These are phyloP conservation scores for Sylvicola fuscatus DNA, from an alignment of 2,888 invertebrate species.

Conservation along the genomic window DNA sequence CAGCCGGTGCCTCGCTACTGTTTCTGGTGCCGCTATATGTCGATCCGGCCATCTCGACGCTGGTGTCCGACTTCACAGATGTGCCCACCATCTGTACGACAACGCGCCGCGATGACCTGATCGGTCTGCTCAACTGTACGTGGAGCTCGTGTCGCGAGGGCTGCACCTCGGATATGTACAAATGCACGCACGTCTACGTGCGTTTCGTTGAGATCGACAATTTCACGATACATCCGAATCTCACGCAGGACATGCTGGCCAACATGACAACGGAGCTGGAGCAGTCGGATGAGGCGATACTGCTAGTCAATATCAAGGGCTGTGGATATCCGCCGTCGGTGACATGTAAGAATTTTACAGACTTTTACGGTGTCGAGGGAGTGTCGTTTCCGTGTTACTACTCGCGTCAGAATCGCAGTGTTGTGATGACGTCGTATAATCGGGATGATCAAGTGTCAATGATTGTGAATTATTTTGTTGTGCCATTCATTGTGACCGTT, in stretches of 20 bases:
- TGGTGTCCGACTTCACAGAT: constrained; percentile 70
- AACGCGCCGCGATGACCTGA: constrained; percentile 60
- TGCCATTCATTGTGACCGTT: constrained; percentile 65
- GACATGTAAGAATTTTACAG: constrained; percentile 57
- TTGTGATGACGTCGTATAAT: constrained; percentile 68
- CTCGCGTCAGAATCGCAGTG: constrained; percentile 61
- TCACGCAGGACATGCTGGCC: constrained; percentile 12
- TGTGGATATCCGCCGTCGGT: constrained; percentile 79
- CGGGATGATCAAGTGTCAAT: constrained; percentile 61
- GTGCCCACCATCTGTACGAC: constrained; percentile 67
- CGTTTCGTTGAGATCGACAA: constrained; percentile 25
- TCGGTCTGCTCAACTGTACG: constrained; percentile 72
- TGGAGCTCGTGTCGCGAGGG: constrained; percentile 85
- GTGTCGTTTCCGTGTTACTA: constrained; percentile 73
- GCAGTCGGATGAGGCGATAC: constrained; percentile 29
- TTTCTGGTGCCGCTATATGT: constrained; percentile 56
- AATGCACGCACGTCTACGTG: constrained; percentile 44
- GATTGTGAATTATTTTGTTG: constrained; percentile 65
- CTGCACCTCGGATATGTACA: constrained; percentile 61
- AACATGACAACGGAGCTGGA: constrained; percentile 17
- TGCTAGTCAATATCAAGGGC: constrained; percentile 75
- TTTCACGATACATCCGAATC: constrained; percentile 23
- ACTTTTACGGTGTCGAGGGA: constrained; percentile 50
- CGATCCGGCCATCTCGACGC: constrained; percentile 74
- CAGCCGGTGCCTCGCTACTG: constrained; percentile 47